Base-by-base conservation (phyloP, 2,797 vertebrate species). In the Lutjanus campechanus region DNA sequence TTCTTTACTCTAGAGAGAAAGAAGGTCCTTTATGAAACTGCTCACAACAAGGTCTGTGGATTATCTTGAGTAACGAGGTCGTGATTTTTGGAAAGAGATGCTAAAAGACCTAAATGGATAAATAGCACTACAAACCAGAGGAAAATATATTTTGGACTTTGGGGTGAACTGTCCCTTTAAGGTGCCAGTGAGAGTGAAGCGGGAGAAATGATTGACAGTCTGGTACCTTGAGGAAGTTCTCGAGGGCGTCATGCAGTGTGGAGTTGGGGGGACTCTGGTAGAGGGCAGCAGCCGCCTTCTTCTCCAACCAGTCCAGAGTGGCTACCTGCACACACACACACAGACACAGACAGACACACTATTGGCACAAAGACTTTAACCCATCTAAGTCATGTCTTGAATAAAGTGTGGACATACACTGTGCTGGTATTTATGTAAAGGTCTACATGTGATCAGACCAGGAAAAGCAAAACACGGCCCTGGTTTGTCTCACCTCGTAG, bases 241-340 rank as follows among this genome's bases (percentile, higher is more conserved):
- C 93, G 1, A 99, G 94, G 0, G 98, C 98, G 0, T 98, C 97
- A 1, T 97, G 92, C 29, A 98, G 81, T 0, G 96, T 96, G 78
- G 97, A 95, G 1, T 77, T 92, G 5, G 96, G 97, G 2, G 96
- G 95, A 1, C 69, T 89, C 85, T 96, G 95, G 67, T 96, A 97
- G 66, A 98, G 91, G 1, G 97, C 96, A 25, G 96, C 86, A 1
- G 97, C 97, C 0, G 97, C 96, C 90, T 96, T 98, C 81, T 92
- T 97, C 89, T 99, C 98, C 66, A 98, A 69, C 97, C 98, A 98
- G 50, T 96, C 95, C 80, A 98, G 93, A 59, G 96, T 95, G 80
- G 97, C 94, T 2, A 99, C 95, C 98, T 99, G 82, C 76, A 90
- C 68, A 69, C 69, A 77, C 11, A 76, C 44, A 76, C 1, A 54